phyloP scores from a whole-genome alignment of 2,797 vertebrate species.

The Fratercula arctica region DNA sequence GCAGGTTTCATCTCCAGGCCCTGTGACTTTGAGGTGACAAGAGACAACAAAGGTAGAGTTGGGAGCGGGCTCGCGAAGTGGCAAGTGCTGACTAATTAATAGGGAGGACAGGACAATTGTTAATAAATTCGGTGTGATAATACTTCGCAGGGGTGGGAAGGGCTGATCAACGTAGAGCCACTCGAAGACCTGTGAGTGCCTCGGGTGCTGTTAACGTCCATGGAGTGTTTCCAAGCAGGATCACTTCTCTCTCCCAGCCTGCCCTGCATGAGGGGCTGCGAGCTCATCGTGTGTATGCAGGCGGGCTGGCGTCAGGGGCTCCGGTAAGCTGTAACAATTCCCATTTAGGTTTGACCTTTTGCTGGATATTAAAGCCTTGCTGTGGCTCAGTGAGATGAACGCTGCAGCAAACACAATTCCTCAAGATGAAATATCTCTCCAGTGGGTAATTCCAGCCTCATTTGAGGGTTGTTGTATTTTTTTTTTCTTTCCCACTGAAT shows the following conservation, averaged over 20 bases:
- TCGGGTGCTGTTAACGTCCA: accelerated
- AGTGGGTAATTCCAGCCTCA: constrained; percentile 61
- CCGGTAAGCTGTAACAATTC: background rate
- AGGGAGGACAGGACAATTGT: background rate
- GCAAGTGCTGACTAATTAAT: background rate
- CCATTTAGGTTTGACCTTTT: constrained; percentile 56
- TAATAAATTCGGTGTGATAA: background rate
- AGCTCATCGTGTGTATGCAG: accelerated
- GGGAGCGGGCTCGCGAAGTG: background rate
- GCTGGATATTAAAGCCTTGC: constrained; percentile 47
- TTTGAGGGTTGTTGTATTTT: constrained; percentile 62
- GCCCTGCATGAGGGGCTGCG: accelerated
- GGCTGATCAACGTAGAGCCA: background rate
- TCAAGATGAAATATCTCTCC: constrained; percentile 74
- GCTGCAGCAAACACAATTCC: constrained; percentile 54
- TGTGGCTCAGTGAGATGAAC: constrained; percentile 56
- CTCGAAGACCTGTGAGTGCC: background rate
- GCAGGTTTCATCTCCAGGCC: background rate
- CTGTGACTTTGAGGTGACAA: accelerated
- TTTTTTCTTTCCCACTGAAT: constrained; percentile 52
- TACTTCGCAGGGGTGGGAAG: background rate
- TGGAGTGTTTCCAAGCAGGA: accelerated
- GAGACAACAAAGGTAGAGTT: background rate
- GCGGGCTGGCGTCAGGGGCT: background rate
- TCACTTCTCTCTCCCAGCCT: background rate